Evolutionary conservation across 1,140 invertebrate genomes (phyloP).

Genomic region (Drosophila saltans): DNA sequence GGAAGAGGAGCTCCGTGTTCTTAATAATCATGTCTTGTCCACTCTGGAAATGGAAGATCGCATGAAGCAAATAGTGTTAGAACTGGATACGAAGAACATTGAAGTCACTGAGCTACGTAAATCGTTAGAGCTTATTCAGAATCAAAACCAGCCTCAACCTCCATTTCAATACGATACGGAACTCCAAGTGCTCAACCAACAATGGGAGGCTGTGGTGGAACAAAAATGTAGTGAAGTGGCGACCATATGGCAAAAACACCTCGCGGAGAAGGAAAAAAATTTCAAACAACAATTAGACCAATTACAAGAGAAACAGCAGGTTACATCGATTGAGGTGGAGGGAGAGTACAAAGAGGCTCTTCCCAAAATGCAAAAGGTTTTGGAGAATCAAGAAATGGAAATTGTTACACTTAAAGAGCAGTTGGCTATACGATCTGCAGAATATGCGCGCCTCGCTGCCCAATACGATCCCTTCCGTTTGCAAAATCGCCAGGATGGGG

Average conservation of each 20-base stretch:
- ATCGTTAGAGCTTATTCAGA: constrained; percentile 58
- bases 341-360: constrained; percentile 37
- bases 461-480: constrained; percentile 81
- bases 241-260: constrained; percentile 87
- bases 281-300: constrained; percentile 82
- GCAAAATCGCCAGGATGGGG: constrained; percentile 50
- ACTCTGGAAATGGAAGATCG: constrained; percentile 77
- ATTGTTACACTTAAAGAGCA: constrained; percentile 87
- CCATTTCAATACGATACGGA: constrained; percentile 15
- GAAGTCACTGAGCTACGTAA: constrained; percentile 75
- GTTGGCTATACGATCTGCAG: constrained; percentile 84
- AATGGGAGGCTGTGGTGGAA: constrained; percentile 85
- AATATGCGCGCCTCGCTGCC: constrained; percentile 81
- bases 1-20: constrained; percentile 79
- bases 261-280: constrained; percentile 85
- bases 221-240: constrained; percentile 87
- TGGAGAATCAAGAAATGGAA: constrained; percentile 88
- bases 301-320: constrained; percentile 23
- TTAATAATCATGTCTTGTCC: constrained; percentile 79
- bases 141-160: constrained; percentile 65
- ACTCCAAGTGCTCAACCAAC: constrained; percentile 66
- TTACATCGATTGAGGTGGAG: neutral
- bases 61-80: constrained; percentile 68
- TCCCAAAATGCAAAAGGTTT: constrained; percentile 84
- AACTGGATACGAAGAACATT: constrained; percentile 77